Evolutionary conservation across 2,888 invertebrate genomes (phyloP).

Genomic region (Seira ritae): DNA sequence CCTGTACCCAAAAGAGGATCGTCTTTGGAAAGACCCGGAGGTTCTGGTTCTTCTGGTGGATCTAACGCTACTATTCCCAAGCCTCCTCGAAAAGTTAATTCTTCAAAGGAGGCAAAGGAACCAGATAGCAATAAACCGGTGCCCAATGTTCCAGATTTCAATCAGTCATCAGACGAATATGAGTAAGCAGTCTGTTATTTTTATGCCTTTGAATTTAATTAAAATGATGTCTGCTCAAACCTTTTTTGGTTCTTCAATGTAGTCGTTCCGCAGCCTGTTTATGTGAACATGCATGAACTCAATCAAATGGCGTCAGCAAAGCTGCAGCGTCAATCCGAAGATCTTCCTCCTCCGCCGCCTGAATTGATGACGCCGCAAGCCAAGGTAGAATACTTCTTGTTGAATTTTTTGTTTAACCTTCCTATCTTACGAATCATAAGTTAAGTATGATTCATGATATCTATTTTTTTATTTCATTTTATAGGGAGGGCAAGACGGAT

Average conservation of each 20-base stretch:
- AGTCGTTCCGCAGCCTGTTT: slow-evolving; percentile 84
- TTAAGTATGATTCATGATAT: too few species aligned
- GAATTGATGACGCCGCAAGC: slow-evolving; percentile 74
- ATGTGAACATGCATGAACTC: slow-evolving; percentile 94
- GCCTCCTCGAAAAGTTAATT: slow-evolving; percentile 61
- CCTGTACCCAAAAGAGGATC: slow-evolving; percentile 89
- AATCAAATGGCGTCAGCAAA: slow-evolving; percentile 88
- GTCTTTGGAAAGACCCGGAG: slow-evolving; percentile 86
- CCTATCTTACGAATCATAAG: too few species aligned
- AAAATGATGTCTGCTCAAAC: not conserved
- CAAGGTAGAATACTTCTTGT: slow-evolving; percentile 54
- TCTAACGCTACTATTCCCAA: slow-evolving; percentile 54
- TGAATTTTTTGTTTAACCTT: too few species aligned
- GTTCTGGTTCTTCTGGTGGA: slow-evolving; percentile 57
- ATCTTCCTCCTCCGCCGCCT: slow-evolving; percentile 79
- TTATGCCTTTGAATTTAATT: slow-evolving; percentile 8
- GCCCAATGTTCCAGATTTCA: slow-evolving; percentile 75
- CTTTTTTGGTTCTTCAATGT: slow-evolving; percentile 12
- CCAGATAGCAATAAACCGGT: slow-evolving; percentile 61
- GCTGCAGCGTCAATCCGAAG: slow-evolving; percentile 70
- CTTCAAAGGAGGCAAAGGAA: slow-evolving; percentile 57
- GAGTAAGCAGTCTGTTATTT: slow-evolving; percentile 72
- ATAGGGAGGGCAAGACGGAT: too few species aligned
- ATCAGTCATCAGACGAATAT: slow-evolving; percentile 75
- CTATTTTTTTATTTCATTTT: too few species aligned